Conservation (phyloP, 2,797 vertebrate genomes). For the Oryzias dopingdopingensis region DNA sequence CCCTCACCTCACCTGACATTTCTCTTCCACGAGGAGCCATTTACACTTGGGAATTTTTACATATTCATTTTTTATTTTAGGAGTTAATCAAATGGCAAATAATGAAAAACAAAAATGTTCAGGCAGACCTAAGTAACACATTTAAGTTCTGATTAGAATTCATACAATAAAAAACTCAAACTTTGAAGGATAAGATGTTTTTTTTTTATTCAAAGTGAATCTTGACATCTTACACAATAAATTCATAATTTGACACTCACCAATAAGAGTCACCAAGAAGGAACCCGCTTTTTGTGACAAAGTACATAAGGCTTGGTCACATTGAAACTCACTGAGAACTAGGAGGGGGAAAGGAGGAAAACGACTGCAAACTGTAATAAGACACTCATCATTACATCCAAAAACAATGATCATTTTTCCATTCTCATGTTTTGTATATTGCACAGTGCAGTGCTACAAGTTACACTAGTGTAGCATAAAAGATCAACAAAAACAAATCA, state of each 20-base stretch:
- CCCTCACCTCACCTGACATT: too few relatives aligned
- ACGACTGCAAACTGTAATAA: slow-evolving; percentile 90
- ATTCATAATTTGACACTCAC: slow-evolving; percentile 99
- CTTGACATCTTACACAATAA: slow-evolving; percentile 98
- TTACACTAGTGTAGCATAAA: slow-evolving; percentile 95
- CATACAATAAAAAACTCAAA: slow-evolving; percentile 1
- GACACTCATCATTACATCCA: slow-evolving; percentile 92
- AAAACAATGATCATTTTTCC: slow-evolving; percentile 86
- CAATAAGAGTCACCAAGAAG: slow-evolving; percentile 99
- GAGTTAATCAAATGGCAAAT: too few relatives aligned
- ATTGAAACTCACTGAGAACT: slow-evolving; percentile 99
- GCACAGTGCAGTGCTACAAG: slow-evolving; percentile 99
- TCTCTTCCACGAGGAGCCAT: too few relatives aligned
- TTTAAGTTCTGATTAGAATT: neutral
- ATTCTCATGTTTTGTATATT: slow-evolving; percentile 98
- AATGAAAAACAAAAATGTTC: too few relatives aligned
- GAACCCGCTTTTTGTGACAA: slow-evolving; percentile 99
- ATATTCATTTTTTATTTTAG: too few relatives aligned
- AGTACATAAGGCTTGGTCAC: slow-evolving; percentile 99
- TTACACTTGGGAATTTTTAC: too few relatives aligned
- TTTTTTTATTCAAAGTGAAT: slow-evolving; percentile 98
- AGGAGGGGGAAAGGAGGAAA: slow-evolving; percentile 78
- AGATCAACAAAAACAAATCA: slow-evolving; percentile 72
- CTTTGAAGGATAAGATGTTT: slow-evolving; percentile 85
- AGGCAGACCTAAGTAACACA: too few relatives aligned